Conservation (phyloP, 2,888 invertebrate species). For the Plagiodera versicolora region DNA sequence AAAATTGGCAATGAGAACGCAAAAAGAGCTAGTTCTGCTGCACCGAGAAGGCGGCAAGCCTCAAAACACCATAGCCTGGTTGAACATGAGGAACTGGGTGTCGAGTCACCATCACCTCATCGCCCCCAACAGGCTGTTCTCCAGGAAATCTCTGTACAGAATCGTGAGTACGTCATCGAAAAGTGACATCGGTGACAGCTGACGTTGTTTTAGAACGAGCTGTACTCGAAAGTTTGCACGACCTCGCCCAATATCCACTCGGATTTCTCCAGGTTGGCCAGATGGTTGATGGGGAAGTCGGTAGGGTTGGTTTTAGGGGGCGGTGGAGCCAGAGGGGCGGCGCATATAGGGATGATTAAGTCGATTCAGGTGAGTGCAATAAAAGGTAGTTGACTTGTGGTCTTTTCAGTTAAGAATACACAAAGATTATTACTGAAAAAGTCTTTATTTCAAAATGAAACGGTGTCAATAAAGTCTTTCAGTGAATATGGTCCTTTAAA, state of each 20-base stretch:
- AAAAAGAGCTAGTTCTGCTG: constrained; percentile 92
- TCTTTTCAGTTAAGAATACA: too few relatives aligned
- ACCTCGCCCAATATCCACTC: constrained; percentile 92
- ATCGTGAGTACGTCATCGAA: constrained; percentile 65
- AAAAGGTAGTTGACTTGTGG: not conserved
- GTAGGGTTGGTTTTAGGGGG: constrained; percentile 98
- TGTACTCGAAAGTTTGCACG: constrained; percentile 85
- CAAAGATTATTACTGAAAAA: too few relatives aligned
- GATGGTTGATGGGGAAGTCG: constrained; percentile 96
- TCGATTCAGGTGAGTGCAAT: constrained; percentile 81
- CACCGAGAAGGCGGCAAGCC: constrained; percentile 84
- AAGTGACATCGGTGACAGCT: not conserved
- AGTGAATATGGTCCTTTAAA: too few relatives aligned
- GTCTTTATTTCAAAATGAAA: too few relatives aligned
- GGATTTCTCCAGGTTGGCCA: constrained; percentile 94
- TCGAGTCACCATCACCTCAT: constrained; percentile 97
- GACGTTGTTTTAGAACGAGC: constrained; percentile 70
- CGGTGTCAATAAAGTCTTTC: too few relatives aligned
- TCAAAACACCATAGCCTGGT: constrained; percentile 91
- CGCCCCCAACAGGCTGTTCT: constrained; percentile 93
- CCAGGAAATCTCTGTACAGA: constrained; percentile 81
- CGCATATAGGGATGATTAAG: constrained; percentile 96
- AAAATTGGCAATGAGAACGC: constrained; percentile 90
- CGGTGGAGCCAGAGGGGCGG: constrained; percentile 96
- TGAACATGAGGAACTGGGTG: constrained; percentile 95